Base-by-base conservation (phyloP, 2,888 invertebrate species). In the Ditula angustiorana region DNA sequence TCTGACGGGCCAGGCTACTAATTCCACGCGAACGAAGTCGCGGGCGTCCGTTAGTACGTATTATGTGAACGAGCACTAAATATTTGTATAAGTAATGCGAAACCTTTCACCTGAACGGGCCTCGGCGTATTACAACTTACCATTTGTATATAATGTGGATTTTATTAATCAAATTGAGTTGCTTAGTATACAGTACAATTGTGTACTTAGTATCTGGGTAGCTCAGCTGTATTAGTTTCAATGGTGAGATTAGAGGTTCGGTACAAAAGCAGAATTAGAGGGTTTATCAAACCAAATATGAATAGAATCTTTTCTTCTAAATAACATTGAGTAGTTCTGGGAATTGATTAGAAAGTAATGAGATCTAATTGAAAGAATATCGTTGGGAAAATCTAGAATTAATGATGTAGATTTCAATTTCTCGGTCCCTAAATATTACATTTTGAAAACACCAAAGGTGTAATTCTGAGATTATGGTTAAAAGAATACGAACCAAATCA, bases 251-350 rank as follows among this genome's bases (percentile, higher is more conserved):
- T 50, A 59, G 33, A 37, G 35, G 30, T 11, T 13, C 5, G 11
- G 24, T 13, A 57, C 57, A 57, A 57, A 47, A 37, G 58, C 49
- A 19, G 58, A 26, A 59, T 49, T 37, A 59, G 26, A 24, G 33
- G 52, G 28, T 7, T 52, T 52, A 28, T 19, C n/a, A 21, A 21
- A 52, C 24, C 33, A 52, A 52, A 41, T 60, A 52, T n/a, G 30
- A 52, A 52, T 56, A 11, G 53, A 56, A 26, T 56, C 21, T 56
- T 28, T 41, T 10, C 28, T 19, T 44, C 11, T 11, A 33, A 33
- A 33, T 21, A 52, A 11, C 21, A 33, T 7, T 8, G 10, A 11
- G n/a, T n/a, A n/a, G 28, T 28, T 28, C 47, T 8, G 13, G 7
- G 28, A n/a, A 28, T 23, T n/a, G 49, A 24, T n/a, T n/a, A n/a